Base-by-base conservation (phyloP, 2,113 vertebrate genomes). In the Zootoca vivipara region DNA sequence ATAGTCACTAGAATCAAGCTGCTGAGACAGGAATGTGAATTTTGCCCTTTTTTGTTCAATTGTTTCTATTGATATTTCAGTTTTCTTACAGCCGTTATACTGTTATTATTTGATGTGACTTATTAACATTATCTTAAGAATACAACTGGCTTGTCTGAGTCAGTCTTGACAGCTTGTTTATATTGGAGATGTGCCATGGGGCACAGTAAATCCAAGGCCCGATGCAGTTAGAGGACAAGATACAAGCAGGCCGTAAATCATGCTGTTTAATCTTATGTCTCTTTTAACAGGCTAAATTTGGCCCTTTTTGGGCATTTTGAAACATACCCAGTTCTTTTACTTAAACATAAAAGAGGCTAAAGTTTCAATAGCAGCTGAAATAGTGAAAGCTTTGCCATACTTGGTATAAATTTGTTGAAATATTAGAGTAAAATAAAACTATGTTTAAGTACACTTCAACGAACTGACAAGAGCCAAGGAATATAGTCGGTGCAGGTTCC, bases 201-300 rank as follows among this genome's bases (percentile, higher is more conserved):
- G 78, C 38, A 84, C 42, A 73, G 72, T 83, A 38, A 69, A 87
- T 67, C 87, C 67, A 79, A 90, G 73, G 1, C 62, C 12, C 84
- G 79, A 78, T 82, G 40, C 7, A 0, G 93, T 92, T 93, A 78
- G 26, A 75, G 67, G 91, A 90, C 85, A 80, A 90, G 92, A 90
- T 90, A 75, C 1, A 24, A 92, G 42, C 74, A 12, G 69, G 30
- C 73, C 90, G 24, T 90, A 92, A 93, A 85, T 94, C 80, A 87
- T 85, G 0, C 0, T 89, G 79, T 62, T 89, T 91, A 42, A 81
- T 91, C 92, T 93, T 92, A 62, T 56, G 85, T 22, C 38, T 62
- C 30, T 75, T 87, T 94, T 85, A 78, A 7, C 86, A 89, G 73
- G 33, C 69, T 92, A 89, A 80, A 90, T 85, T 73, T 92, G 72